Evolutionary conservation across 2,888 invertebrate species (phyloP).

Genomic region (Cryptus armator): DNA sequence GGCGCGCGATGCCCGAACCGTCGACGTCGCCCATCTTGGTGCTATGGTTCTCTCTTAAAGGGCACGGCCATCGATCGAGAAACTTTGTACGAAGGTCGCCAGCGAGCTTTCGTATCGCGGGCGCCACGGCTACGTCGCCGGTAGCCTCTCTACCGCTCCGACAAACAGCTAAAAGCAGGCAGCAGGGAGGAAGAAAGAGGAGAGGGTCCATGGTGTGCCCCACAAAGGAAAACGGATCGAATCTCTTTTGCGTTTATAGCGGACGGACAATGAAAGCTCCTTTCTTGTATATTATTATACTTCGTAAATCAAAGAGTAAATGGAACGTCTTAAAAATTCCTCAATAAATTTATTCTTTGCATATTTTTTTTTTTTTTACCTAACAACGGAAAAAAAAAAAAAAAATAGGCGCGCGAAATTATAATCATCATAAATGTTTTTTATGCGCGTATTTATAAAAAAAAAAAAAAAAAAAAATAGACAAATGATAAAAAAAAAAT

Average conservation of each 20-base stretch:
- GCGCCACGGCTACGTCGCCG: slow-evolving; percentile 44
- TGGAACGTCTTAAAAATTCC: background rate
- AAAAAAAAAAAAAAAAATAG: background rate
- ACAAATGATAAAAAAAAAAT: background rate
- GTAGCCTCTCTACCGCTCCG: background rate
- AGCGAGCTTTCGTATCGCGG: slow-evolving; percentile 38
- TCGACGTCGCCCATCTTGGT: slow-evolving; percentile 67
- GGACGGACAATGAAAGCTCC: background rate
- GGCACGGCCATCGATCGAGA: slow-evolving; percentile 70
- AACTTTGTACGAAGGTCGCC: slow-evolving; percentile 67
- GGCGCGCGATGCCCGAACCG: slow-evolving; percentile 56
- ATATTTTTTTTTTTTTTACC: background rate
- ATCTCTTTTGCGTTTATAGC: slow-evolving; percentile 7
- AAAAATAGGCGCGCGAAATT: background rate
- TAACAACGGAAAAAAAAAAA: background rate
- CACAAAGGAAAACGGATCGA: slow-evolving; percentile 10
- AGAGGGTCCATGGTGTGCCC: background rate
- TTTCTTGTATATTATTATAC: background rate
- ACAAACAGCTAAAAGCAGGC: slow-evolving; percentile 15
- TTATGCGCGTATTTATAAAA: background rate
- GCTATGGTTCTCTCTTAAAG: slow-evolving; percentile 62
- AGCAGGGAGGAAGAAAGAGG: background rate
- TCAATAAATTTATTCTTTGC: background rate
- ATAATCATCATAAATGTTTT: background rate
- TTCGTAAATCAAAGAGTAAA: background rate